These are phyloP conservation scores for Cephus pygmeus DNA, from an alignment of 2,888 invertebrate genomes.

Conservation along the genomic window DNA sequence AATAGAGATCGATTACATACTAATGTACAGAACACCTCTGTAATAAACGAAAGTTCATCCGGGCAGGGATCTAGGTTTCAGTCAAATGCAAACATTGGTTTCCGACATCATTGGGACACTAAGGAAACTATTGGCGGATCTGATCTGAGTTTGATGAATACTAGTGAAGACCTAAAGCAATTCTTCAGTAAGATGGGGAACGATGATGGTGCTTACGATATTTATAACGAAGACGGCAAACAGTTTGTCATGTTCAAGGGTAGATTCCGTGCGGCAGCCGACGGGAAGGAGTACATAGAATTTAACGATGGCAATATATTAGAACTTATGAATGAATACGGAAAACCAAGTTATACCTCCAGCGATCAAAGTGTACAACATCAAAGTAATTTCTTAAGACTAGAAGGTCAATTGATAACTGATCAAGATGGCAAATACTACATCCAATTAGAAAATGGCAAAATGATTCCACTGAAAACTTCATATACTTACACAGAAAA, in stretches of 20 bases:
- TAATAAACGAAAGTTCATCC: background rate
- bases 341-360: slow-evolving; percentile 35
- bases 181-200: slow-evolving; percentile 44
- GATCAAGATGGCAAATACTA: slow-evolving; percentile 43
- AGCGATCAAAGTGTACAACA: slow-evolving; percentile 21
- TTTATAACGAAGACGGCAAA: slow-evolving; percentile 40
- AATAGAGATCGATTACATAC: background rate
- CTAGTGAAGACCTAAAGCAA: slow-evolving; percentile 24
- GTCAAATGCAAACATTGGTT: background rate
- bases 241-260: slow-evolving; percentile 51
- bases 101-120: background rate
- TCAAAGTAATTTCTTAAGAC: slow-evolving; percentile 32
- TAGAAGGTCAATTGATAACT: slow-evolving; percentile 51
- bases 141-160: slow-evolving; percentile 33
- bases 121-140: slow-evolving; percentile 42
- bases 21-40: background rate
- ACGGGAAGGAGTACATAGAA: slow-evolving; percentile 49
- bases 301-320: slow-evolving; percentile 51
- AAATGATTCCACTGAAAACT: slow-evolving; percentile 50
- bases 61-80: background rate
- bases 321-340: slow-evolving; percentile 47
- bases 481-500: slow-evolving; percentile 47
- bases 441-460: slow-evolving; percentile 49
- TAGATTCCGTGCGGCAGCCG: slow-evolving; percentile 40
- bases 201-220: slow-evolving; percentile 39